These are phyloP conservation scores for Halocynthia aurantium DNA, from an alignment of 23 tunicate genomes.

Conservation along the genomic window DNA sequence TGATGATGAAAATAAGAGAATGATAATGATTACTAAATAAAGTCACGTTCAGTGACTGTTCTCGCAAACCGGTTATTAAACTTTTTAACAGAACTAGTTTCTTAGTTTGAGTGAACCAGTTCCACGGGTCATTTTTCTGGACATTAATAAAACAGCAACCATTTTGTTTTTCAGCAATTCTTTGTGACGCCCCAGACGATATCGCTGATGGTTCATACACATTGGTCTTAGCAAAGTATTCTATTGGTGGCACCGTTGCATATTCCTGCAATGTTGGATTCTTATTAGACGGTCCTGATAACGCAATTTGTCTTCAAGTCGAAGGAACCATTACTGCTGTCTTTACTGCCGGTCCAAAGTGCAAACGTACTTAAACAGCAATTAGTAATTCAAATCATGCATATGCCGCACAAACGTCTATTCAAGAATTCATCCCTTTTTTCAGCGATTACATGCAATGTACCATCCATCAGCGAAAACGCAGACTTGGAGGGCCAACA, in stretches of 20 bases:
- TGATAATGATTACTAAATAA: no score
- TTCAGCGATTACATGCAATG: no score
- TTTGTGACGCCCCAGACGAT: background rate
- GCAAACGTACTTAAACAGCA: conserved; percentile 17
- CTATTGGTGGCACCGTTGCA: conserved; percentile 3
- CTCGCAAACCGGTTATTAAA: no score
- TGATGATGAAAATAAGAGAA: no score
- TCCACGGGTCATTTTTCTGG: background rate
- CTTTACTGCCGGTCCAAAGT: conserved; percentile 6
- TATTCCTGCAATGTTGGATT: conserved; percentile 23
- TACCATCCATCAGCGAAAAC: no score
- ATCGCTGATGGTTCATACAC: background rate
- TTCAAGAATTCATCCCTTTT: no score
- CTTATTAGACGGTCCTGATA: conserved; percentile 18
- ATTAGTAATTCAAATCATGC: no score
- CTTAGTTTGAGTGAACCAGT: no score
- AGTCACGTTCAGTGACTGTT: no score
- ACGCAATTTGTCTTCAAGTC: conserved; percentile 10
- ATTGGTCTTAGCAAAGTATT: background rate
- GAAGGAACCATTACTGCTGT: conserved; percentile 1
- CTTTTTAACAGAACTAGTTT: no score
- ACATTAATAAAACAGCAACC: background rate
- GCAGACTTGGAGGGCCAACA: no score
- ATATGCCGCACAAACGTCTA: no score
- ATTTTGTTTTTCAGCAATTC: background rate